phyloP scores from a whole-genome alignment of 2,888 invertebrate species.

The Cephalotes varians region DNA sequence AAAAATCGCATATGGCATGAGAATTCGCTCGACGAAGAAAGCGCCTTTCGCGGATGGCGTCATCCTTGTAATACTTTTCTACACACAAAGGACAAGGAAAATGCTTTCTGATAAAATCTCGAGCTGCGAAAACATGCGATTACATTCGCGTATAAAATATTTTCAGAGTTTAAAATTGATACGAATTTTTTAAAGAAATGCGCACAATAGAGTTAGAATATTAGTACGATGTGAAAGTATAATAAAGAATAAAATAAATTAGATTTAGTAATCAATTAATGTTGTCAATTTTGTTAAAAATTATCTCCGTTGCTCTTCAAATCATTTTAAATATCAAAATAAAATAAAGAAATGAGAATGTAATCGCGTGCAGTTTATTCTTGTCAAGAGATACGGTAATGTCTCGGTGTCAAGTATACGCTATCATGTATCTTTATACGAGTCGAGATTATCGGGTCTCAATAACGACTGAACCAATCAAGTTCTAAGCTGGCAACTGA shows the following conservation, averaged over 20 bases:
- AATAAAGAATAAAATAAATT: not conserved
- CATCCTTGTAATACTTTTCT: not conserved
- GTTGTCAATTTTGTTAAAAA: not conserved
- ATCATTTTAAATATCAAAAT: not conserved
- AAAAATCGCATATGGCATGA: not conserved
- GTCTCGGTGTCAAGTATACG: no score
- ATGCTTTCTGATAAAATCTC: not conserved
- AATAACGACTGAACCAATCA: no score
- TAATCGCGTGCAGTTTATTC: not conserved
- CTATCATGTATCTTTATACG: no score
- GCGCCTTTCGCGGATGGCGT: not conserved
- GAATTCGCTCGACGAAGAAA: not conserved
- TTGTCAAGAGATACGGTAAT: no score
- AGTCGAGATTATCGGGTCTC: no score
- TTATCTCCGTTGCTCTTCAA: not conserved
- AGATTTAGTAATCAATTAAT: not conserved
- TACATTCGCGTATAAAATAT: not conserved
- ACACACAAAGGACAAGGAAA: not conserved
- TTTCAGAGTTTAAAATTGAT: not conserved
- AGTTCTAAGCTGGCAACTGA: no score
- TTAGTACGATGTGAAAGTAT: not conserved
- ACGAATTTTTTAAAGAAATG: not conserved
- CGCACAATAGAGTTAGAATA: not conserved
- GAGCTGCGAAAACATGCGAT: not conserved
- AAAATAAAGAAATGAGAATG: not conserved